Evolutionary conservation across 2,113 vertebrate genomes (phyloP), one percentile per base, ranked within the genome.

Genomic region (Meles meles): DNA sequence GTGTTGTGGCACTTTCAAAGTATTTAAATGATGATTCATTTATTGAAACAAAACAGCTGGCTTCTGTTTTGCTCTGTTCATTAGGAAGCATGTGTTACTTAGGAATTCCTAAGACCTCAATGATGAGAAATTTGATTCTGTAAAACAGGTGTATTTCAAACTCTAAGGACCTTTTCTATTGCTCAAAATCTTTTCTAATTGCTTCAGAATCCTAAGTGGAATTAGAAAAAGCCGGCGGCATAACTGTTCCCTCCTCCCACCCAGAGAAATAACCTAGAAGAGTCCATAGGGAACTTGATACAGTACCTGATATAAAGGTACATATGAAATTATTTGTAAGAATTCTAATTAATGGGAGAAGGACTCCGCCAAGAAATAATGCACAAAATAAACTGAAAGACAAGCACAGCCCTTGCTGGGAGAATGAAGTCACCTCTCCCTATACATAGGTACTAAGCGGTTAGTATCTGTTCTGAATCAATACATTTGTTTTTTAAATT

Each of bases 21-120:
- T 42, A 97, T 95, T 98, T 98, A 97, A 98, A 98, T 97, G 87
- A 97, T 96, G 85, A 98, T 98, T 98, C 96, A 98, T 97, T 98
- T 98, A 98, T 76, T 97, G 92, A 97, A 96, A 97, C 49, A 91
- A 94, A 98, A 84, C 97, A 98, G 88, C 98, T 98, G 96, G 86
- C 91, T 96, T 96, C 74, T 17, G n/a, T 95, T 98, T 97, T 97
- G 91, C 90, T 63, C 81, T 95, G 61, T 98, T 98, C 97, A 96
- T 97, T 98, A 97, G 96, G 94, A 98, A 98, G 97, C 95, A 97
- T 23, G 97, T 98, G 94, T 96, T 90, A 98, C 57, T 42, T 79
- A 92, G 83, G 86, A 98, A 98, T 87, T 95, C 86, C 72, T 97
- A 97, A 93, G 97, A 84, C 42, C 82, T 96, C 80, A 81, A 34